phyloP scores from a whole-genome alignment of 2,113 vertebrate species.

The Corythaixoides concolor region DNA sequence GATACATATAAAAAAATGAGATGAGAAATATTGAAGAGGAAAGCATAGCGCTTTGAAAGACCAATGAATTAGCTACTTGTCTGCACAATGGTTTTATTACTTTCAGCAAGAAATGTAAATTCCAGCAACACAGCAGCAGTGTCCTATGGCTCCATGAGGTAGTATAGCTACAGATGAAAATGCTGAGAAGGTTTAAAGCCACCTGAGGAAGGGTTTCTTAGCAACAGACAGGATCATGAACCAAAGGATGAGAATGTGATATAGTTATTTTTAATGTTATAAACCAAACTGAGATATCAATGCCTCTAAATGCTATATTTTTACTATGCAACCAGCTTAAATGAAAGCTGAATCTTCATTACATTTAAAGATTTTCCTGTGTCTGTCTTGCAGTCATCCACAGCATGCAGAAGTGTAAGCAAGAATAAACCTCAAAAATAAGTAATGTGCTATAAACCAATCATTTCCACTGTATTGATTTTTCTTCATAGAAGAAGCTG shows the following conservation, averaged over 20 bases:
- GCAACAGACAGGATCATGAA: constrained; percentile 23
- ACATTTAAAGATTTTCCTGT: neutral
- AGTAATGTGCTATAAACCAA: neutral
- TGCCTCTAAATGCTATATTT: neutral
- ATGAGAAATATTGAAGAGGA: neutral
- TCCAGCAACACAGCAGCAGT: neutral
- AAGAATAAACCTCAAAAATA: neutral
- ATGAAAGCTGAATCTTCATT: neutral
- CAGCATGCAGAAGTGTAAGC: neutral
- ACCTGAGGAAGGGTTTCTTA: constrained; percentile 49
- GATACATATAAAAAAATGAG: neutral
- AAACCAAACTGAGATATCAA: neutral
- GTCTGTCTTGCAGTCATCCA: neutral
- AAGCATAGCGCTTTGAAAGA: neutral
- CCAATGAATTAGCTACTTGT: neutral
- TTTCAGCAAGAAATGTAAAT: neutral
- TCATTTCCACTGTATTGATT: neutral
- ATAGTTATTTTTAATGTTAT: neutral
- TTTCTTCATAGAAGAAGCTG: neutral
- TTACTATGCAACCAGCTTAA: neutral
- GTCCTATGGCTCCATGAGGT: neutral
- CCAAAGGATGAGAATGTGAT: neutral
- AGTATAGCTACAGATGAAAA: neutral
- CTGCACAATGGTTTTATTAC: neutral
- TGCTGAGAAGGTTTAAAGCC: constrained; percentile 39